A percentile compares a stretch with the other conserved stretches of the same genome.
phyloP scores from a whole-genome alignment of 1,140 invertebrate genomes.

The Heterodera schachtii region DNA sequence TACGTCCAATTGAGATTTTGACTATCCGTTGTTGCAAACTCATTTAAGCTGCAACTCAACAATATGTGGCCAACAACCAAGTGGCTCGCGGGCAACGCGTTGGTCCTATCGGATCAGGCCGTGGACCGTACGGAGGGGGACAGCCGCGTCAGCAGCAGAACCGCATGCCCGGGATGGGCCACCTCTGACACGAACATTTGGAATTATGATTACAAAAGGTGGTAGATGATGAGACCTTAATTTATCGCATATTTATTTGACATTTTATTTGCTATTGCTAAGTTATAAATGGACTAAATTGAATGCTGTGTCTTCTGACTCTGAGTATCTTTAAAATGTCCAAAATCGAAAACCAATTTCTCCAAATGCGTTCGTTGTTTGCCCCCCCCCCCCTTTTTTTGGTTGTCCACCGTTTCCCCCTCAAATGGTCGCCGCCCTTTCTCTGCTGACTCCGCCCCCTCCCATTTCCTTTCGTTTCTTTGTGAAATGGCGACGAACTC shows the following conservation, averaged over 20 bases:
- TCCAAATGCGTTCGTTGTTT: not conserved
- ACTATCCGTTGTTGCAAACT: too few relatives aligned
- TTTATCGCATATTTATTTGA: not conserved
- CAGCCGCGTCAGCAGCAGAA: conserved; percentile 43
- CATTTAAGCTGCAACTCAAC: too few relatives aligned
- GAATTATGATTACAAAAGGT: not conserved
- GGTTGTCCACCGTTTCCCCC: not conserved
- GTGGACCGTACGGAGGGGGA: conserved; percentile 32
- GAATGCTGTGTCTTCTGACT: too few relatives aligned
- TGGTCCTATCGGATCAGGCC: conserved; percentile 72
- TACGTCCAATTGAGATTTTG: too few relatives aligned
- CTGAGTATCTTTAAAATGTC: too few relatives aligned
- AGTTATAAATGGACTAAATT: too few relatives aligned
- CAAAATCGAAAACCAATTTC: too few relatives aligned
- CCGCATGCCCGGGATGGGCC: conserved; percentile 44
- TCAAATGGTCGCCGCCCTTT: too few relatives aligned
- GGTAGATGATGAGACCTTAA: not conserved
- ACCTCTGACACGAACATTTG: conserved; percentile 1
- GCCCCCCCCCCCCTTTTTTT: too few relatives aligned
- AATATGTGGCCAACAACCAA: conserved; percentile 17
- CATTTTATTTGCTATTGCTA: not conserved
- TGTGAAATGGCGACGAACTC: not conserved
- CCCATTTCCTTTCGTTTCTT: not conserved
- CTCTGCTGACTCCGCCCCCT: not conserved
- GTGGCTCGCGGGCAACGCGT: conserved; percentile 38